These are phyloP conservation scores for Parascotia fuliginaria DNA, from an alignment of 2,888 invertebrate species.

Conservation along the genomic window DNA sequence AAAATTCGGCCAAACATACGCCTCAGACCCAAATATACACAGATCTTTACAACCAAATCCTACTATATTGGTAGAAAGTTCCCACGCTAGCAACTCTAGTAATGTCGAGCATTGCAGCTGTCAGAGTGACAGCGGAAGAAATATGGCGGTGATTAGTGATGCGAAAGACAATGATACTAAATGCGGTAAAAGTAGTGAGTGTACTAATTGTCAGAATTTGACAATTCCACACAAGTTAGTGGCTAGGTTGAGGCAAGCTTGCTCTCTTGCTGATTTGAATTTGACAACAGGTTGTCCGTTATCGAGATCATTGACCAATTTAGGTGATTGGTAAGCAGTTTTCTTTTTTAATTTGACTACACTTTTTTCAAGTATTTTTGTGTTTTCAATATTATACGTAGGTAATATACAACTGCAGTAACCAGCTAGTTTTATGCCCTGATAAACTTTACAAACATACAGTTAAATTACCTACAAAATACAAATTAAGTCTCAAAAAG, in stretches of 20 bases:
- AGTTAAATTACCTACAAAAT: too few relatives aligned
- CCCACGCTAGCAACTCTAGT: slow-evolving; percentile 47
- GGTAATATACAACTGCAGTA: too few relatives aligned
- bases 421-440: too few relatives aligned
- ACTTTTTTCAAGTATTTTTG: too few relatives aligned
- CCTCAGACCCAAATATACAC: slow-evolving; percentile 75
- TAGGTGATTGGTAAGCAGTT: slow-evolving; percentile 57
- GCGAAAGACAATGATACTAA: slow-evolving; percentile 35
- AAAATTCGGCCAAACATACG: slow-evolving; percentile 59
- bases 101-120: slow-evolving; percentile 42
- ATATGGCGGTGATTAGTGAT: slow-evolving; percentile 52
- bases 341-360: too few relatives aligned
- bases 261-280: slow-evolving; percentile 69
- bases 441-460: too few relatives aligned
- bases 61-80: slow-evolving; percentile 44
- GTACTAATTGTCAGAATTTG: slow-evolving; percentile 47
- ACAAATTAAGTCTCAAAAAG: too few relatives aligned
- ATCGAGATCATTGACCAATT: slow-evolving; percentile 66
- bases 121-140: slow-evolving; percentile 34
- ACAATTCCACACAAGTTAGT: slow-evolving; percentile 67
- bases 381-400: too few relatives aligned
- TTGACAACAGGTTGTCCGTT: slow-evolving; percentile 48
- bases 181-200: slow-evolving; percentile 22
- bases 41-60: slow-evolving; percentile 44
- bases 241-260: slow-evolving; percentile 65